Conservation (phyloP, 2,888 invertebrate genomes). For the Aplocera efformata region DNA sequence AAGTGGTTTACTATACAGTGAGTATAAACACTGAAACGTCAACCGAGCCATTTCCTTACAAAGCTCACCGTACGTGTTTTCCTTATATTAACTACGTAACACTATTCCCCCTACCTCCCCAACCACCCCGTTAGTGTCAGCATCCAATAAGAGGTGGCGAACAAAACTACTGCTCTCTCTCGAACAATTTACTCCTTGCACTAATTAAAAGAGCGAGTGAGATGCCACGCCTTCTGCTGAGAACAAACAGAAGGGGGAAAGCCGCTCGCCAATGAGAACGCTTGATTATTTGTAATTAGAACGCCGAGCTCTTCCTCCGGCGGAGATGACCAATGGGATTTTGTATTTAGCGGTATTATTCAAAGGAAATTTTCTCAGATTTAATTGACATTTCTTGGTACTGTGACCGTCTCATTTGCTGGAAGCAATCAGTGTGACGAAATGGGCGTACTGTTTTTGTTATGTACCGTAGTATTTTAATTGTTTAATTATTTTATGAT, state of each 20-base stretch:
- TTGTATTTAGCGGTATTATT: constrained; percentile 63
- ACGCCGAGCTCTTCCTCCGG: constrained; percentile 67
- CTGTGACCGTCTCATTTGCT: constrained; percentile 52
- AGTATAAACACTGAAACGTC: constrained; percentile 68
- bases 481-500: constrained; percentile 21
- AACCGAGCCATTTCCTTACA: constrained; percentile 72
- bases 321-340: constrained; percentile 75
- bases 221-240: constrained; percentile 70
- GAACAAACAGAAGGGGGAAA: constrained; percentile 78
- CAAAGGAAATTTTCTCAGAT: constrained; percentile 53
- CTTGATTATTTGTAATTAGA: constrained; percentile 82
- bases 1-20: constrained; percentile 39
- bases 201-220: constrained; percentile 81
- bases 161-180: constrained; percentile 73
- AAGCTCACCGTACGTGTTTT: constrained; percentile 73
- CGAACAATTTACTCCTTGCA: constrained; percentile 81
- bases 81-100: constrained; percentile 75
- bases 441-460: constrained; percentile 50
- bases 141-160: constrained; percentile 77
- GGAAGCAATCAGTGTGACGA: constrained; percentile 48
- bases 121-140: constrained; percentile 58
- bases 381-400: constrained; percentile 59
- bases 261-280: constrained; percentile 63
- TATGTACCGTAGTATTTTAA: constrained; percentile 32
- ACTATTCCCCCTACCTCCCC: constrained; percentile 63